Evolutionary conservation across 2,888 invertebrate species (phyloP).

Genomic region (Morinoia aosen): DNA sequence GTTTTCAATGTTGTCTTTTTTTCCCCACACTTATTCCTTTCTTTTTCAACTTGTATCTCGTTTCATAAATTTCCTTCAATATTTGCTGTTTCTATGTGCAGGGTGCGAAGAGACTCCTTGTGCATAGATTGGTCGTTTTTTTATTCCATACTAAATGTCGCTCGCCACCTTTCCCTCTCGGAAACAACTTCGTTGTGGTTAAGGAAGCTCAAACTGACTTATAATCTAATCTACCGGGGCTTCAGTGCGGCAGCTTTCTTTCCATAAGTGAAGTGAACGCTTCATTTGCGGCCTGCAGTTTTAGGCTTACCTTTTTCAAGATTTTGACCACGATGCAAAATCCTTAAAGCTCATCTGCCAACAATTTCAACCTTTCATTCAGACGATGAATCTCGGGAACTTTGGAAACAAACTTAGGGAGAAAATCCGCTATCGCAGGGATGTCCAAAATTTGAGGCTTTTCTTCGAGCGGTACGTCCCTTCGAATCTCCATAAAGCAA

Average conservation of each 20-base stretch:
- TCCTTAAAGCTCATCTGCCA: background rate
- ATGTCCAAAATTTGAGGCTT: background rate
- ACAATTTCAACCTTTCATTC: background rate
- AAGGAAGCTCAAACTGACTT: too few relatives aligned
- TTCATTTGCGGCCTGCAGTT: background rate
- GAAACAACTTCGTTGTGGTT: too few relatives aligned
- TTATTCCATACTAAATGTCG: too few relatives aligned
- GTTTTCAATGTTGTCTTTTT: too few relatives aligned
- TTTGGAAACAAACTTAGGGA: background rate
- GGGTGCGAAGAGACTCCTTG: too few relatives aligned
- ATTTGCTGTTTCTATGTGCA: too few relatives aligned
- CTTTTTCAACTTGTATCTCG: too few relatives aligned
- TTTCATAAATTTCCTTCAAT: too few relatives aligned
- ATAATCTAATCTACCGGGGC: too few relatives aligned
- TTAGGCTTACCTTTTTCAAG: background rate
- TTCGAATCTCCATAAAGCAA: background rate
- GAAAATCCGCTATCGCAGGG: background rate
- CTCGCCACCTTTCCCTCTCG: too few relatives aligned
- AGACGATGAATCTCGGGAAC: background rate
- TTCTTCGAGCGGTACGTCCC: background rate
- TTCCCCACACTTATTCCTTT: too few relatives aligned
- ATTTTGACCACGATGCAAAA: background rate
- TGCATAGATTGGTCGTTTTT: too few relatives aligned
- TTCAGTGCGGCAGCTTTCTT: background rate
- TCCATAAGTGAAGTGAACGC: background rate